phyloP scores from a whole-genome alignment of 2,888 invertebrate species.

The Tridacna crocea region DNA sequence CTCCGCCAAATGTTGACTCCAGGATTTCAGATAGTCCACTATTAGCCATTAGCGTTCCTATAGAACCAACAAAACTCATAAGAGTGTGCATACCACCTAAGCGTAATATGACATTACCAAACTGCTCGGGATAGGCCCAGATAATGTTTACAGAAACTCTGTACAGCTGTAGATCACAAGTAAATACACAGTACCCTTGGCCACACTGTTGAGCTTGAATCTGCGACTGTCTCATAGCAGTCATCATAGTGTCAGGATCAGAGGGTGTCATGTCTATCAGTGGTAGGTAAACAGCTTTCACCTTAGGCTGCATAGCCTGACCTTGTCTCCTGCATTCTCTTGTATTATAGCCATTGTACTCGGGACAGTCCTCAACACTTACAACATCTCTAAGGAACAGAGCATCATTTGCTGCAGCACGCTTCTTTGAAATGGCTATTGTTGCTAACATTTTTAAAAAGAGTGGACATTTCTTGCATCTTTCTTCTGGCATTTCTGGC shows the following conservation, averaged over 20 bases:
- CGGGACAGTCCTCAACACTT: slow-evolving; percentile 7
- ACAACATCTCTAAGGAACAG: slow-evolving; percentile 37
- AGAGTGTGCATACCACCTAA: slow-evolving; percentile 69
- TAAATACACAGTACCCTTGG: slow-evolving; percentile 44
- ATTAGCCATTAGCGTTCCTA: slow-evolving; percentile 62
- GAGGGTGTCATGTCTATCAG: slow-evolving; percentile 57
- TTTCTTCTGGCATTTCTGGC: slow-evolving; percentile 28
- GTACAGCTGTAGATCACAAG: slow-evolving; percentile 63
- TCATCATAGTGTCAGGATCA: slow-evolving; percentile 56
- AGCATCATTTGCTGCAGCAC: slow-evolving; percentile 24
- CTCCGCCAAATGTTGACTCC: slow-evolving; percentile 59
- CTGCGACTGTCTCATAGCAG: slow-evolving; percentile 42
- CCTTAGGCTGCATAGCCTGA: slow-evolving; percentile 31
- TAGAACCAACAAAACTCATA: slow-evolving; percentile 66
- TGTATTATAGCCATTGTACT: slow-evolving; percentile 40
- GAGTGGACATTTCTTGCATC: background rate
- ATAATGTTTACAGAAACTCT: slow-evolving; percentile 49
- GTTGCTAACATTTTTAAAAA: slow-evolving; percentile 9
- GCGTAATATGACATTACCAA: slow-evolving; percentile 44
- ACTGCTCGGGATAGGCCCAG: slow-evolving; percentile 59
- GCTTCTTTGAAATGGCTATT: background rate
- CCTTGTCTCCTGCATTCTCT: slow-evolving; percentile 37
- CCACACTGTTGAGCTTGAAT: slow-evolving; percentile 25
- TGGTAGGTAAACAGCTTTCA: slow-evolving; percentile 50
- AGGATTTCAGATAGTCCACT: slow-evolving; percentile 63